A percentile compares a stretch with the other conserved stretches of the same genome.
Evolutionary conservation across 2,888 invertebrate genomes (phyloP).

Genomic region (Drosophila subquinaria): DNA sequence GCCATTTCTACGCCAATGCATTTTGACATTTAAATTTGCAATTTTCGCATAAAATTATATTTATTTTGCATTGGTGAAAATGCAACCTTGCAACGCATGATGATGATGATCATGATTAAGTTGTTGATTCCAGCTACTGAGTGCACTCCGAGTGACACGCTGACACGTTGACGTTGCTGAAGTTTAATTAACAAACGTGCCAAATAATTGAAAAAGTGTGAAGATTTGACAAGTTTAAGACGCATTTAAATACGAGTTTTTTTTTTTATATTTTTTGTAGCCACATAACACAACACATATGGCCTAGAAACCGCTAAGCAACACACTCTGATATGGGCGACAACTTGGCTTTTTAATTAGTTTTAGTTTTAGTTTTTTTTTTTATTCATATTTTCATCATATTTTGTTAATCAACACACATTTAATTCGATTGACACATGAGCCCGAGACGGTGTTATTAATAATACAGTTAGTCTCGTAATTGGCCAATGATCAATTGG

Average conservation of each 20-base stretch:
- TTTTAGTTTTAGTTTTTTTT: conserved; percentile 43
- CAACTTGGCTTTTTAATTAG: conserved; percentile 70
- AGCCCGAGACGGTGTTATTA: conserved; percentile 41
- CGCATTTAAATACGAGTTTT: conserved; percentile 69
- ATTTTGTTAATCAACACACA: conserved; percentile 48
- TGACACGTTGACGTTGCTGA: conserved; percentile 74
- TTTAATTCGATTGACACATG: conserved; percentile 72
- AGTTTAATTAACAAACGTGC: conserved; percentile 84
- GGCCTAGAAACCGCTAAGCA: conserved; percentile 63
- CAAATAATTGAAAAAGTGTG: conserved; percentile 84
- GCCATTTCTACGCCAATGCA: conserved; percentile 75
- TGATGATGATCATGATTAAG: not conserved
- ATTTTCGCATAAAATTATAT: conserved; percentile 82
- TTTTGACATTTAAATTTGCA: conserved; percentile 82
- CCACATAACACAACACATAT: conserved; percentile 10
- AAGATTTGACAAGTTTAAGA: conserved; percentile 85
- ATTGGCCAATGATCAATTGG: conserved; percentile 45
- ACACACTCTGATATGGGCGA: conserved; percentile 31
- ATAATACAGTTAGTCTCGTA: conserved; percentile 35
- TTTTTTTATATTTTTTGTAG: too few species aligned
- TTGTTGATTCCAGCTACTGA: conserved; percentile 36
- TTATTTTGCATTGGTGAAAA: conserved; percentile 68
- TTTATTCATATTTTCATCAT: not conserved
- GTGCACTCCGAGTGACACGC: conserved; percentile 52
- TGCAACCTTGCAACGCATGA: conserved; percentile 56